phyloP scores from a whole-genome alignment of 2,113 vertebrate species.

The Etheostoma spectabile region DNA sequence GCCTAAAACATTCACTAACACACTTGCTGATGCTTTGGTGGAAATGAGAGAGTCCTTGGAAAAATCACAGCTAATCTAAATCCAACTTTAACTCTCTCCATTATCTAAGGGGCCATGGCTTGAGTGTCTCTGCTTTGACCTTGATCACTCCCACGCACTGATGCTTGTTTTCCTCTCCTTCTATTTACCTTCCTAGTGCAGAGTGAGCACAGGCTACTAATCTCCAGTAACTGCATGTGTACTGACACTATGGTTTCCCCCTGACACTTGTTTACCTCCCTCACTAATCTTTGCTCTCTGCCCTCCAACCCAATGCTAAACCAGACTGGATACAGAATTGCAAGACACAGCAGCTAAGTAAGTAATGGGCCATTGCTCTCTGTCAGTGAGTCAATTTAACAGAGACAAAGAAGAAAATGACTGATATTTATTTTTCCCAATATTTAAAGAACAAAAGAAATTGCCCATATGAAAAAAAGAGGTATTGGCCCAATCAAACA shows the following conservation, averaged over 20 bases:
- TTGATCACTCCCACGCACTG: constrained; percentile 13
- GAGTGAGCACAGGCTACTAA: constrained; percentile 30
- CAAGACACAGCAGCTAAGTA: constrained; percentile 90
- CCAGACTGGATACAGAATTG: constrained; percentile 94
- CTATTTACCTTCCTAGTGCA: constrained; percentile 9
- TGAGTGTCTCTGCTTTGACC: constrained; percentile 14
- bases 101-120: constrained; percentile 1
- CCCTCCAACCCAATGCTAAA: constrained; percentile 73
- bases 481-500: background rate
- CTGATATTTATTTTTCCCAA: background rate
- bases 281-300: constrained; percentile 56
- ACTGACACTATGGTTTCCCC: constrained; percentile 14
- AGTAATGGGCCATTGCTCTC: constrained; percentile 66
- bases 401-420: background rate
- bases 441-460: background rate
- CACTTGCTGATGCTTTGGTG: background rate
- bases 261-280: background rate
- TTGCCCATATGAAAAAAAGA: background rate
- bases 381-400: background rate
- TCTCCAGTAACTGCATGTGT: constrained; percentile 55
- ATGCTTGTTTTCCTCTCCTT: constrained; percentile 23
- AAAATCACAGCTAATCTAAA: background rate
- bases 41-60: background rate
- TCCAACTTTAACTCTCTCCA: background rate
- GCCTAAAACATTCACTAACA: background rate